phyloP scores from a whole-genome alignment of 2,888 invertebrate species.

The Notocelia uddmanniana region DNA sequence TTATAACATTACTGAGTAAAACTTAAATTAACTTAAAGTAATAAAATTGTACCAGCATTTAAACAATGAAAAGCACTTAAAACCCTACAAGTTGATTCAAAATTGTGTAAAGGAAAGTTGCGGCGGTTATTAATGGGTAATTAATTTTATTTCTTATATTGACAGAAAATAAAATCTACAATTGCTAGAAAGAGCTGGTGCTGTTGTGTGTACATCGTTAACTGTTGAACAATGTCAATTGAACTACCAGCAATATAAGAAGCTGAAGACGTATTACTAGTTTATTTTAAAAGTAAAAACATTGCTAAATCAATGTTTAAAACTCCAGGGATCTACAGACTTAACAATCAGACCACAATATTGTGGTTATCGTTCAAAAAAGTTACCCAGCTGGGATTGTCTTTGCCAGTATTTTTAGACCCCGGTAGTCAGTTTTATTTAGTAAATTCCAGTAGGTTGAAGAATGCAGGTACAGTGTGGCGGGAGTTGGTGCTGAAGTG shows the following conservation, averaged over 20 bases:
- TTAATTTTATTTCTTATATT: neutral
- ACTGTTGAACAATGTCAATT: neutral
- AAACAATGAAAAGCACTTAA: neutral
- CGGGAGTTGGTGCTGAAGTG: neutral
- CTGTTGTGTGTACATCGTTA: constrained; percentile 5
- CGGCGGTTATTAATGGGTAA: neutral
- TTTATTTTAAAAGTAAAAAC: no score
- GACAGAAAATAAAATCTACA: constrained; percentile 1
- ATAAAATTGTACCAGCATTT: constrained; percentile 40
- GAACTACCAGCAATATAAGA: neutral
- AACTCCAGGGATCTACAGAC: neutral
- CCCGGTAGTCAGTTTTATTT: neutral
- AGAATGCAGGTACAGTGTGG: constrained; percentile 32
- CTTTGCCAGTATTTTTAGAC: neutral
- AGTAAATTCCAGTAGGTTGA: constrained; percentile 1
- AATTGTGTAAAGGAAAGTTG: constrained; percentile 3
- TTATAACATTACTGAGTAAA: constrained; percentile 38
- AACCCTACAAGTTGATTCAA: constrained; percentile 4
- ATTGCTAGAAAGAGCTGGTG: neutral
- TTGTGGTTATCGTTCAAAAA: neutral
- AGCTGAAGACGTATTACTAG: no score
- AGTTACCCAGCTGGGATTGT: neutral
- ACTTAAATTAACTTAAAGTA: constrained; percentile 35
- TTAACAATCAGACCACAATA: neutral
- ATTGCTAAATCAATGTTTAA: neutral